Percentiles rank a stretch among this genome's conserved stretches.
Conservation (phyloP, 1,140 invertebrate genomes). For the Teleopsis dalmanni region DNA sequence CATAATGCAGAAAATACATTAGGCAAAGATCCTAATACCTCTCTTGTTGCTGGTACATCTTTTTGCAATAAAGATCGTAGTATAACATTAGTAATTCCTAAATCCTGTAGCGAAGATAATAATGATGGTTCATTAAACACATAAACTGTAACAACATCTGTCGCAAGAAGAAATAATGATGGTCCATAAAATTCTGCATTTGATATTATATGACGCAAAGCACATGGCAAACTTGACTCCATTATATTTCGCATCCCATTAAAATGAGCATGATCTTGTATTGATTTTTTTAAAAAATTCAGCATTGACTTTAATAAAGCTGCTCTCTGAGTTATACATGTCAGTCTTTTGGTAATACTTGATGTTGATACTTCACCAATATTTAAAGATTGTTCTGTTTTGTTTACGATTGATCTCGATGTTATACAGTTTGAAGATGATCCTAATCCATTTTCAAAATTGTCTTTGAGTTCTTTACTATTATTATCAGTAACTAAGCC, state of each 20-base stretch:
- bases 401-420: too few relatives aligned
- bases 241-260: constrained; percentile 84
- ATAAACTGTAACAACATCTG: constrained; percentile 86
- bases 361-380: constrained; percentile 27
- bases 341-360: constrained; percentile 36
- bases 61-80: constrained; percentile 79
- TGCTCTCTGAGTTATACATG: constrained; percentile 75
- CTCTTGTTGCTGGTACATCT: constrained; percentile 82
- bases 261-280: constrained; percentile 70
- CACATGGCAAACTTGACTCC: constrained; percentile 78
- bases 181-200: constrained; percentile 91
- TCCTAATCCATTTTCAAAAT: too few relatives aligned
- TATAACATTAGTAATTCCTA: constrained; percentile 84
- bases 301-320: constrained; percentile 83
- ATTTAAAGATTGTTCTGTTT: background rate
- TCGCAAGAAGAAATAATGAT: constrained; percentile 80
- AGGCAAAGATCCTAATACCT: constrained; percentile 80
- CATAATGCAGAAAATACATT: constrained; percentile 89
- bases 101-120: constrained; percentile 77
- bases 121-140: constrained; percentile 90
- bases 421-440: too few relatives aligned
- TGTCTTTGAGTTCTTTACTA: too few relatives aligned
- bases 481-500: too few relatives aligned
- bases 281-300: constrained; percentile 84
- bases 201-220: constrained; percentile 83